Percentiles rank a stretch among this genome's conserved stretches.
Conservation (phyloP, 2,113 vertebrate genomes). For the Gymnarchus niloticus region DNA sequence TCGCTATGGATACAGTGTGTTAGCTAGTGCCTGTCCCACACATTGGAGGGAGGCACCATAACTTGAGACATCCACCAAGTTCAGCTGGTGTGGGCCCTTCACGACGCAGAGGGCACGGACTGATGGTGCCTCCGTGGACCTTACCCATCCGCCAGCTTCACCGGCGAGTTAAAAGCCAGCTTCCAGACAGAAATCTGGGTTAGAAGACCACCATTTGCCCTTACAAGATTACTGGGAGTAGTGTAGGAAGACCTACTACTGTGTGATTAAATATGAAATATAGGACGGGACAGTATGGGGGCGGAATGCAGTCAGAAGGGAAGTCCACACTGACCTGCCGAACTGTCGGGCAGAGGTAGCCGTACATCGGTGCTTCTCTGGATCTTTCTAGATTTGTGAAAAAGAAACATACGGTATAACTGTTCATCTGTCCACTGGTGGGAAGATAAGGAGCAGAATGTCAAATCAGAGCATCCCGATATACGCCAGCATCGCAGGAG, state of each 20-base stretch:
- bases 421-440: neutral
- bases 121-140: neutral
- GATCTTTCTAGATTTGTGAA: neutral
- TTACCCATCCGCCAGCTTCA: neutral
- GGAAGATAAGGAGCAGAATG: too few species aligned
- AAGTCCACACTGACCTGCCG: neutral
- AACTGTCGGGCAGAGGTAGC: neutral
- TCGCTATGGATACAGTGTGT: neutral
- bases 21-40: neutral
- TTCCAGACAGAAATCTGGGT: neutral
- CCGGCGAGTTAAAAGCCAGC: neutral
- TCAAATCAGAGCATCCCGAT: neutral
- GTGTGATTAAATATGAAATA: constrained; percentile 67
- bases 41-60: neutral
- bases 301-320: neutral
- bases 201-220: constrained; percentile 57
- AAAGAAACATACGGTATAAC: neutral
- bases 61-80: neutral
- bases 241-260: constrained; percentile 61
- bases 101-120: neutral
- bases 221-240: constrained; percentile 67
- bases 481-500: neutral
- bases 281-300: constrained; percentile 43
- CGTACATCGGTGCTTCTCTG: constrained; percentile 16
- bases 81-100: neutral